A percentile compares a stretch with the other conserved stretches of the same genome.
phyloP scores from a whole-genome alignment of 2,888 invertebrate genomes.

The Cyclophora punctaria region DNA sequence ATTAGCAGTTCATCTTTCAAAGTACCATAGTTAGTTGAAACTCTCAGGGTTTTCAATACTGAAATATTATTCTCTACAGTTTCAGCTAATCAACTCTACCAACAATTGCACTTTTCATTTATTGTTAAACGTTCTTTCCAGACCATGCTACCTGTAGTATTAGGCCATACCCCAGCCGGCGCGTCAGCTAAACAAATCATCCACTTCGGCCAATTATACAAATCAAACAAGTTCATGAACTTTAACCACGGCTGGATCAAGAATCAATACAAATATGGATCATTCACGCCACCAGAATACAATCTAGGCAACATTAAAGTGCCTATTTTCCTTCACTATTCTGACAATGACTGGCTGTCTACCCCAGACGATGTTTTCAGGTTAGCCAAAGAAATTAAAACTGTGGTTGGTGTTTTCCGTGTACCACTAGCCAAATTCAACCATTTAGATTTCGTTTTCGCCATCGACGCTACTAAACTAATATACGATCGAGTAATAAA shows the following conservation, averaged over 20 bases:
- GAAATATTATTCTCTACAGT: no score
- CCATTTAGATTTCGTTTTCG: slow-evolving; percentile 76
- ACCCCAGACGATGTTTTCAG: slow-evolving; percentile 57
- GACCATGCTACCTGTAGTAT: slow-evolving; percentile 68
- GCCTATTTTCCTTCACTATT: slow-evolving; percentile 69
- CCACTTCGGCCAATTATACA: slow-evolving; percentile 67
- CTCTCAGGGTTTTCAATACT: no score
- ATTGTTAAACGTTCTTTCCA: slow-evolving; percentile 29
- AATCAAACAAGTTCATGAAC: slow-evolving; percentile 60
- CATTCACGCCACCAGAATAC: slow-evolving; percentile 65
- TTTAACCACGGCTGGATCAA: slow-evolving; percentile 63
- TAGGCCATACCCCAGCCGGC: slow-evolving; percentile 70
- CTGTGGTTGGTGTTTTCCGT: slow-evolving; percentile 59
- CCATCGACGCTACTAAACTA: slow-evolving; percentile 71
- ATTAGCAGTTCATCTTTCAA: no score
- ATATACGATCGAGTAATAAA: slow-evolving; percentile 72
- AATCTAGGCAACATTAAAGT: slow-evolving; percentile 55
- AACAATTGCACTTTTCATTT: neutral
- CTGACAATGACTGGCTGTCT: slow-evolving; percentile 70
- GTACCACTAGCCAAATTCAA: slow-evolving; percentile 65
- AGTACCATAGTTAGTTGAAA: no score
- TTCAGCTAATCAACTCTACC: no score
- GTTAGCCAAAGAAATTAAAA: slow-evolving; percentile 51
- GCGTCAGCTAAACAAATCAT: slow-evolving; percentile 65
- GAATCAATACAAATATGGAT: slow-evolving; percentile 63